Base-by-base conservation (phyloP, 2,113 vertebrate species). In the Erpornis zantholeuca region DNA sequence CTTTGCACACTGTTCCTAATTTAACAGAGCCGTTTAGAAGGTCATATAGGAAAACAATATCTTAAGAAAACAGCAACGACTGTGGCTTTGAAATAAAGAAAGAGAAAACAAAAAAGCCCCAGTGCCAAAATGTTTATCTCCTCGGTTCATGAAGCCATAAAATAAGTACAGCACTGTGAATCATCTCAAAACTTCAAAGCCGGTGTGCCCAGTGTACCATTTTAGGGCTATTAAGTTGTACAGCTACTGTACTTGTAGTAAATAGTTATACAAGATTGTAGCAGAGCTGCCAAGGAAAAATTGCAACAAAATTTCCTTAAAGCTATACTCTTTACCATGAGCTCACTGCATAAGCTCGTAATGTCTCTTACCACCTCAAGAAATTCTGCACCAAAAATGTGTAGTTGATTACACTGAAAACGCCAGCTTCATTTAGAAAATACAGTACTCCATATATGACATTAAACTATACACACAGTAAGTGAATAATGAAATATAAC, bases 181-280 rank as follows among this genome's bases (percentile, higher is more conserved):
- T 95, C 88, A 97, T 59, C 86, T 94, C 72, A 72, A 81, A 95
- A 95, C 97, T 97, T 97, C 96, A 97, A 97, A 97, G 97, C 86
- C 21, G 85, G 64, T 92, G 86, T 94, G 95, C 93, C 93, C 89
- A 94, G 82, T 5, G n/a, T 96, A 96, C 94, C 92, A 82, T 96
- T 97, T 97, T 94, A 90, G 84, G 82, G 81, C 83, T 80, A 97
- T 97, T 97, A 96, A 96, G 72, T 77, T 96, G 92, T 91, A 93
- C 91, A 94, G 79, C 85, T 95, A 97, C 96, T 96, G 94, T 94
- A 86, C 56, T 78, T 63, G 27, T 36, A 93, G 95, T 97, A 93
- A 98, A 98, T 97, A 94, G 98, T 97, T 97, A 98, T 33, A 94
- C 85, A 93, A 63, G 25, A 29, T 36, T 92, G 6, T 21, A 35